Evolutionary conservation across 2,888 invertebrate species (phyloP), one percentile per base, ranked within the genome.

Genomic region (Rhopalosiphum nymphaeae): DNA sequence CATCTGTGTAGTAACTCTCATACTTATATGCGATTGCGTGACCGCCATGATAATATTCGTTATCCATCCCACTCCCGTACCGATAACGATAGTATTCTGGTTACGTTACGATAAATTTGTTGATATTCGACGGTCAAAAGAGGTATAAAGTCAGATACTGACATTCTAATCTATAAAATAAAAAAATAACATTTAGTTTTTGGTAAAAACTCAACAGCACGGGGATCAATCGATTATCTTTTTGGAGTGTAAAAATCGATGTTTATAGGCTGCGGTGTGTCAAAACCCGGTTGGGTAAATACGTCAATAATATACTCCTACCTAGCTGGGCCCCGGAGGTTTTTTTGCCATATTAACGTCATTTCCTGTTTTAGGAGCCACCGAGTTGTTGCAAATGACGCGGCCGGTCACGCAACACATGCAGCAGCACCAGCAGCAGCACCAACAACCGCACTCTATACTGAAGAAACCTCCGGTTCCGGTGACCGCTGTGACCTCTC

Each of bases 361-460:
- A 13, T n/a, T 16, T 21, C 21, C 0, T 36, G 26, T 92, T 92
- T 36, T 93, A 95, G 95, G 95, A 10, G 95, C 95, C 61, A 95
- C 95, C 29, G 95, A 95, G 90, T 93, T 95, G 44, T 94, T 95
- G 29, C 95, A 95, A 92, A 95, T 95, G 92, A 95, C 95, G 29
- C 94, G 95, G 26, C 89, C 93, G 46, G 89, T 56, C 44, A 44
- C 93, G 53, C 61, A 87, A 7, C 88, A 87, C 53, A 93, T 94
- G 44, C 94, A 94, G 93, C 89, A 94, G 86, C 95, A 93, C 89
- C 94, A 93, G 53, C 89, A 90, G 1, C 84, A n/a, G 42, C 94
- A 95, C 36, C 93, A 95, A 57, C 94, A 94, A 61, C 94, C 94
- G 21, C 95, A 95, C 36, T 95, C 95, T 5, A 95, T 95, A 56